Evolutionary conservation across 2,113 vertebrate genomes (phyloP).

Genomic region (Seriola rivoliana): DNA sequence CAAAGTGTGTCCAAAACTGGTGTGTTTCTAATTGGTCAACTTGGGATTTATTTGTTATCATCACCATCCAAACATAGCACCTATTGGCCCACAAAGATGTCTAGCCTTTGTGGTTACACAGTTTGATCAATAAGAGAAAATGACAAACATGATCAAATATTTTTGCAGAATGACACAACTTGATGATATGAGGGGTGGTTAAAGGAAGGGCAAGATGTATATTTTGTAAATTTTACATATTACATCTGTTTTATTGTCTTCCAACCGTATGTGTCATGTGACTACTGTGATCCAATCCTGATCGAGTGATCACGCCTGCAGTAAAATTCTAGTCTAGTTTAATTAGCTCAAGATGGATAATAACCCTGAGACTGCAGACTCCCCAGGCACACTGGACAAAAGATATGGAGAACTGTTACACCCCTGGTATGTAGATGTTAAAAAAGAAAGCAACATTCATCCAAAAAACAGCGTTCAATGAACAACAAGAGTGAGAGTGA

Average conservation of each 20-base stretch:
- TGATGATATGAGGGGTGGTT: too few species aligned
- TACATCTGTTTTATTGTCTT: too few species aligned
- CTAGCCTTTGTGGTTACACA: neutral
- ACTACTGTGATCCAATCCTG: too few species aligned
- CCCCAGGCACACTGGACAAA: too few species aligned
- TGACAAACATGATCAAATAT: constrained; percentile 1
- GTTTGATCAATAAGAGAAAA: constrained; percentile 4
- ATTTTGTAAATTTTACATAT: too few species aligned
- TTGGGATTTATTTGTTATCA: constrained; percentile 1
- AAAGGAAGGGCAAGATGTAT: too few species aligned
- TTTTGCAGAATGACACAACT: neutral
- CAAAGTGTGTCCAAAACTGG: neutral
- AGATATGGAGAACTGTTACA: too few species aligned
- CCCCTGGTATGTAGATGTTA: neutral
- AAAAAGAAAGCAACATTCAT: neutral
- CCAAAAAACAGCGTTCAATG: neutral
- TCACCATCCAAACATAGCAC: constrained; percentile 7
- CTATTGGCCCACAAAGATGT: constrained; percentile 8
- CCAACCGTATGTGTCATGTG: too few species aligned
- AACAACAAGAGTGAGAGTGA: neutral
- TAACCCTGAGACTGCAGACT: too few species aligned
- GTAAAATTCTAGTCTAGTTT: too few species aligned
- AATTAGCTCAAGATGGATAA: too few species aligned
- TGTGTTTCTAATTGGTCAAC: constrained; percentile 26
- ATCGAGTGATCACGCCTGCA: too few species aligned